Evolutionary conservation across 2,888 invertebrate species (phyloP).

Genomic region (Mythimna ferrago): DNA sequence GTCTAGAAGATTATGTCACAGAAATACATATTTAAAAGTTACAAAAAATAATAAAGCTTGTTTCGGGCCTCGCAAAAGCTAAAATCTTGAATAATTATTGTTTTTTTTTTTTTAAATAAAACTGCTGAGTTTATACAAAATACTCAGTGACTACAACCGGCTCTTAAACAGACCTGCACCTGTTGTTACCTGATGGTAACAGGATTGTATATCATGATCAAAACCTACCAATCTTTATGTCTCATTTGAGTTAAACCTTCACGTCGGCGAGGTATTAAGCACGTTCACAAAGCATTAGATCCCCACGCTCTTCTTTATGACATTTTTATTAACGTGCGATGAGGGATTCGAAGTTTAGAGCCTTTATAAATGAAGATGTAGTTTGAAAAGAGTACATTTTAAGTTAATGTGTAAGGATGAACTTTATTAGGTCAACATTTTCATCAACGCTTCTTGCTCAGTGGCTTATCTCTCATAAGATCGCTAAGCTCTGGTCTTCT

Average conservation of each 20-base stretch:
- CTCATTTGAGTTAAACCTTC: constrained; percentile 24
- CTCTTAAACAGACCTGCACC: no score
- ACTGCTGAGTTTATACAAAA: no score
- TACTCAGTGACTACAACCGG: no score
- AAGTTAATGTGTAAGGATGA: constrained; percentile 1
- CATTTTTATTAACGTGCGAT: constrained; percentile 34
- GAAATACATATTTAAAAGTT: no score
- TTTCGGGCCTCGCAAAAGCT: no score
- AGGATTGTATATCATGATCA: no score
- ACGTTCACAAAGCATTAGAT: constrained; percentile 42
- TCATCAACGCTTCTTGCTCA: background rate
- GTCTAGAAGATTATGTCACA: no score
- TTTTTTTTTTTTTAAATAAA: no score
- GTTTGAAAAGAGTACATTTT: background rate
- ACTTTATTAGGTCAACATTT: background rate
- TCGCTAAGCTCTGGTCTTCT: no score
- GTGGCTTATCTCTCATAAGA: background rate
- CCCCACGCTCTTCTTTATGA: constrained; percentile 17
- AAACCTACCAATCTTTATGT: background rate
- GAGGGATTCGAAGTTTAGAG: background rate
- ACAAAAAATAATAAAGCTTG: no score
- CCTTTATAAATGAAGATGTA: constrained; percentile 15
- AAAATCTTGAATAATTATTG: no score
- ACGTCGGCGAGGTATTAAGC: constrained; percentile 39
- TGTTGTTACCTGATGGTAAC: no score